These are phyloP conservation scores for Rhinoderma darwinii DNA, from an alignment of 2,113 vertebrate genomes.

Conservation along the genomic window DNA sequence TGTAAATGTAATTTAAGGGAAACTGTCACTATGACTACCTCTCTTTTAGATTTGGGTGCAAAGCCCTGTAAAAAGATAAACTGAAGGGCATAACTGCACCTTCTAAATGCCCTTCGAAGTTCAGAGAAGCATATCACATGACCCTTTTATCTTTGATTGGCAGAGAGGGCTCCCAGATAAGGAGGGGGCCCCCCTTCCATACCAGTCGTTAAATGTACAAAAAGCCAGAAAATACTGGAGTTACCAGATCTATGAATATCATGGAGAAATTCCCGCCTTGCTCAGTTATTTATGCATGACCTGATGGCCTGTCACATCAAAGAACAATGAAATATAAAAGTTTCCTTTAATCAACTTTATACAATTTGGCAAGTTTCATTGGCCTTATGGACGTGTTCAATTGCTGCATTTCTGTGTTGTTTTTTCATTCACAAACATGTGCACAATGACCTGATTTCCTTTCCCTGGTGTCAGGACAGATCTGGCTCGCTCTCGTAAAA, in stretches of 20 bases:
- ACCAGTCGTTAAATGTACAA: neutral
- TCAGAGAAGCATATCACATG: neutral
- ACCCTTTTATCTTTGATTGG: neutral
- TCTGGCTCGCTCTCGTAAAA: neutral
- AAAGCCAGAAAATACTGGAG: neutral
- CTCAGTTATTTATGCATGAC: neutral
- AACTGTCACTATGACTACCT: too few species aligned
- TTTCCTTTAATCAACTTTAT: slow-evolving; percentile 15
- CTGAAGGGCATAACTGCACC: too few species aligned
- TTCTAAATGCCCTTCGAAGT: too few species aligned
- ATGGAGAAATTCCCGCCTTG: neutral
- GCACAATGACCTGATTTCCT: slow-evolving; percentile 36
- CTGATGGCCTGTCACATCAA: neutral
- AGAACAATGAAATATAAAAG: slow-evolving; percentile 14
- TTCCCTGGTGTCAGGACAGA: neutral
- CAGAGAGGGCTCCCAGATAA: neutral
- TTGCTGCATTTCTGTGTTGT: slow-evolving; percentile 20
- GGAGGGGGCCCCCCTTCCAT: neutral
- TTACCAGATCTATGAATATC: neutral
- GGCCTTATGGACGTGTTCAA: neutral
- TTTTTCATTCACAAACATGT: slow-evolving; percentile 29
- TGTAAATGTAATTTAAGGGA: too few species aligned
- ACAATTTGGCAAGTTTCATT: slow-evolving; percentile 1
- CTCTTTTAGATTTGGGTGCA: too few species aligned
- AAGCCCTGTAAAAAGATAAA: too few species aligned